Percentiles rank a stretch among this genome's conserved stretches.
These are phyloP conservation scores for Sminthurinus signatus DNA, from an alignment of 1,140 invertebrate genomes.

Conservation along the genomic window DNA sequence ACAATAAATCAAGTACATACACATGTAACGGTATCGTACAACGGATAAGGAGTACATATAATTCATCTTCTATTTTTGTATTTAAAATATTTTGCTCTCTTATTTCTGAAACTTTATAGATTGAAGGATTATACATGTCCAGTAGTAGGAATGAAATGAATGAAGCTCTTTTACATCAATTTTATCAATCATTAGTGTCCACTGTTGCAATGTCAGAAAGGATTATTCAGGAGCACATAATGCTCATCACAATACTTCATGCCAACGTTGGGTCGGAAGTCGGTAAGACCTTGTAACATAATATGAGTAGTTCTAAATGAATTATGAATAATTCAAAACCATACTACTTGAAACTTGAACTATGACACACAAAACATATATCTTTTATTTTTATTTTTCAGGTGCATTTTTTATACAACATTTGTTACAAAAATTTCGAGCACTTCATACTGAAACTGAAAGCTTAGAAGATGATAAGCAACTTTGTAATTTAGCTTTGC, in stretches of 20 bases:
- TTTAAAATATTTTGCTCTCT: too few species aligned
- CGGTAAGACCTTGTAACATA: constrained; percentile 54
- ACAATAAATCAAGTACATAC: neutral
- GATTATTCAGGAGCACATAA: constrained; percentile 73
- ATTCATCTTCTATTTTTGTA: constrained; percentile 9
- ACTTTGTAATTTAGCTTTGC: constrained; percentile 74
- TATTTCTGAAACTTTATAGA: constrained; percentile 46
- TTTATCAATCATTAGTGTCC: constrained; percentile 61
- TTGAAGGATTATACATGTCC: constrained; percentile 65
- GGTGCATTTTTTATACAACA: constrained; percentile 71
- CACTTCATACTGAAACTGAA: constrained; percentile 50
- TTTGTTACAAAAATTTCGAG: constrained; percentile 57
- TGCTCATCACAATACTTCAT: constrained; percentile 75
- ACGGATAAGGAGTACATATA: constrained; percentile 3
- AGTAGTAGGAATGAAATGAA: constrained; percentile 79
- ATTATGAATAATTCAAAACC: too few species aligned
- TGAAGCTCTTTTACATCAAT: constrained; percentile 60
- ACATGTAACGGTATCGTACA: too few species aligned
- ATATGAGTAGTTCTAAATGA: constrained; percentile 40
- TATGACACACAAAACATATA: too few species aligned
- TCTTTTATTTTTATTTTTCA: constrained; percentile 49
- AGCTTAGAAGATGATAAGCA: constrained; percentile 62
- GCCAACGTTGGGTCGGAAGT: constrained; percentile 86
- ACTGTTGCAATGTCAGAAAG: constrained; percentile 63
- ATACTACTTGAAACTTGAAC: too few species aligned